These are phyloP conservation scores for Lasioglossum oenotherae DNA, from an alignment of 2,888 invertebrate genomes.

Conservation along the genomic window DNA sequence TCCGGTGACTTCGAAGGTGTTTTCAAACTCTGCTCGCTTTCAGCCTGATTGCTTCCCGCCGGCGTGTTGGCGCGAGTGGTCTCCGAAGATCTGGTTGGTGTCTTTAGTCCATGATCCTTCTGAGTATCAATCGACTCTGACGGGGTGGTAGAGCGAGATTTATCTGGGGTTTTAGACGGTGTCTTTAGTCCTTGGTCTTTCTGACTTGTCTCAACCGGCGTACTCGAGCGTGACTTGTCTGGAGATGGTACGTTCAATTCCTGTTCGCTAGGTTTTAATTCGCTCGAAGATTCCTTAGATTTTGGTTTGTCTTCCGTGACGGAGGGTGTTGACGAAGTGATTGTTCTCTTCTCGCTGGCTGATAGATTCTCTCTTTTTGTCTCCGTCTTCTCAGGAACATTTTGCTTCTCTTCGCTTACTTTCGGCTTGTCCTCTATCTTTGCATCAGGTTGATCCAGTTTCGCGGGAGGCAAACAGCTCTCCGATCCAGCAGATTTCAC, in stretches of 20 bases:
- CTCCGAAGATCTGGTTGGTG: constrained; percentile 11
- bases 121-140: not conserved
- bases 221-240: constrained; percentile 3
- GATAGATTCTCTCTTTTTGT: not conserved
- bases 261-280: constrained; percentile 6
- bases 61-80: constrained; percentile 26
- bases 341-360: not conserved
- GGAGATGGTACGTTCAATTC: not conserved
- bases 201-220: not conserved
- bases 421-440: not conserved
- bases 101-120: constrained; percentile 2
- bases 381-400: not conserved
- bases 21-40: not conserved
- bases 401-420: constrained; percentile 13
- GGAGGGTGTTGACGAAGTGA: not conserved
- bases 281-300: not conserved
- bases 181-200: not conserved
- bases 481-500: constrained; percentile 24
- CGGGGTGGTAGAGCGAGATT: constrained; percentile 27
- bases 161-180: constrained; percentile 18
- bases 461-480: constrained; percentile 18
- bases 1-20: constrained; percentile 21
- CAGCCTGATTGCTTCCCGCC: not conserved
- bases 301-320: not conserved
- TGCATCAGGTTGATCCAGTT: not conserved